Evolutionary conservation across 2,888 invertebrate genomes (phyloP), one percentile per base, ranked within the genome.

Genomic region (Drosophila mettleri): DNA sequence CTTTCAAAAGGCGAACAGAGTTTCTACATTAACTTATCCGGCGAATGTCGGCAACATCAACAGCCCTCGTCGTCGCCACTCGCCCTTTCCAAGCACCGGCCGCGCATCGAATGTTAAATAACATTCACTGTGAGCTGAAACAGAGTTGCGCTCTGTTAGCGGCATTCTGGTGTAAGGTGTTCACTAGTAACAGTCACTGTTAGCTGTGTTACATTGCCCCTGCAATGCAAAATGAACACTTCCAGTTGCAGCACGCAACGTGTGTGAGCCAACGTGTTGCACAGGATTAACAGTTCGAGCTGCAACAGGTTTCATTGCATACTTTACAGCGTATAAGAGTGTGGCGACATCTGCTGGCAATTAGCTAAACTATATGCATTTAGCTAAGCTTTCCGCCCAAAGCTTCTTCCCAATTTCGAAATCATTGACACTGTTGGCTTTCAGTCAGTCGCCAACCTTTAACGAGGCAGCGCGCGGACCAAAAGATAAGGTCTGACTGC

Each of bases 1-100:
- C 85, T 86, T 75, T 79, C 79, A 70, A 79, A 68, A 69, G 74
- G 18, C 64, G 86, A 77, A 84, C 84, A 86, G 84, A 84, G 73
- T 72, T 81, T 84, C 36, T 72, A 84, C 86, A 84, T 86, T 86
- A 86, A 84, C 86, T 81, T 86, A 79, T 81, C 78, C 76, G 54
- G 38, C 55, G 64, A 54, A 52, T 66, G 20, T 59, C 27, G 36
- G 59, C 36, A 53, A 49, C 61, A 51, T n/a, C 33, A 16, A 24
- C 24, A 24, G n/a, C 60, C 31, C 2, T n/a, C n/a, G n/a, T n/a
- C n/a, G n/a, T n/a, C n/a, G 16, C 31, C 20, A 31, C 20, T 4
- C 22, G 10, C 14, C 27, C 34, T 9, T 36, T 18, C 24, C 51
- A 22, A 20, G 33, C 14, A 22, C 5, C 27, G 3, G n/a, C 0